A percentile compares a stretch with the other conserved stretches of the same genome.
These are phyloP conservation scores for Xylocopa sonorina DNA, from an alignment of 1,140 invertebrate genomes.

Conservation along the genomic window DNA sequence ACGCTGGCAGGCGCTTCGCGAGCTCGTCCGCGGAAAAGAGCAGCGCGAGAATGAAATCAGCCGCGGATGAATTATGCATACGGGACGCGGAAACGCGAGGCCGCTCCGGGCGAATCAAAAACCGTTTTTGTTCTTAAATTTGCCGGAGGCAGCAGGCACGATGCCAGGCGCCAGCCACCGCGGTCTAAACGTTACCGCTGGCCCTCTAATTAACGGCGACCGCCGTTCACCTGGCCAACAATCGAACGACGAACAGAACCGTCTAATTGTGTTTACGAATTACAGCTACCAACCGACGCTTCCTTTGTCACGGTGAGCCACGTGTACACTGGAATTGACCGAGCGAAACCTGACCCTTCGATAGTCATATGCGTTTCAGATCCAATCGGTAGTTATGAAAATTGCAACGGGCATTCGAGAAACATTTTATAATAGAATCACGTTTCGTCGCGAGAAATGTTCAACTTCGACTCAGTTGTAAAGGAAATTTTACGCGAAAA, in stretches of 20 bases:
- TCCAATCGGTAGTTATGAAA: no score
- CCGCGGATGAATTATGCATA: constrained; percentile 42
- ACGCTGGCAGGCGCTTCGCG: no score
- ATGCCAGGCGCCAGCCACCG: neutral
- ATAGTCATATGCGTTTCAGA: no score
- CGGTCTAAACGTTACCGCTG: constrained; percentile 13
- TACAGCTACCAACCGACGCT: no score
- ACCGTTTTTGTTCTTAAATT: constrained; percentile 24
- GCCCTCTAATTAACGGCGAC: constrained; percentile 24
- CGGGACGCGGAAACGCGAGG: neutral
- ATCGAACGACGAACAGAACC: constrained; percentile 1
- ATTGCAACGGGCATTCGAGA: no score
- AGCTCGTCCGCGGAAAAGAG: constrained; percentile 2
- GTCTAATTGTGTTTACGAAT: neutral
- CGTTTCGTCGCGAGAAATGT: no score
- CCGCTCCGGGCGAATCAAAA: constrained; percentile 26
- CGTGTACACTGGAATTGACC: no score
- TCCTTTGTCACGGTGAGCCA: no score
- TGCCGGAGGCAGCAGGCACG: constrained; percentile 1
- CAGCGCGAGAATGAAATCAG: constrained; percentile 17
- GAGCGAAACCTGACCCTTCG: no score
- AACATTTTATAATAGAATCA: no score
- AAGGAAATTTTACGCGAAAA: no score
- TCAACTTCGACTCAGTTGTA: no score
- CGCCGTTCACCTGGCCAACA: neutral